Percentiles rank a stretch among this genome's conserved stretches.
These are phyloP conservation scores for Cryptotermes secundus DNA, from an alignment of 1,140 invertebrate species.

Conservation along the genomic window DNA sequence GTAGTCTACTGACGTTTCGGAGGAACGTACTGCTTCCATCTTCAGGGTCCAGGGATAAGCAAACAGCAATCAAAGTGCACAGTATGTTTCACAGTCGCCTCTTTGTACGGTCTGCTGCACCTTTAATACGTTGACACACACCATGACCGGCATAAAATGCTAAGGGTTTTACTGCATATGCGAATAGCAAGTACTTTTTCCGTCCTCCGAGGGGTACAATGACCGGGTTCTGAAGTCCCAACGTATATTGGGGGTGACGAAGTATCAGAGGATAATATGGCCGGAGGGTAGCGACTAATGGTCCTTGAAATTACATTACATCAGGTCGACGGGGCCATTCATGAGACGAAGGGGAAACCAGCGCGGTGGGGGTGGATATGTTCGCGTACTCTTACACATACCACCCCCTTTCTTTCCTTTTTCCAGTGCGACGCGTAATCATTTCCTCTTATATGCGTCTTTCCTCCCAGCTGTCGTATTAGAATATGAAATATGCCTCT, in stretches of 20 bases:
- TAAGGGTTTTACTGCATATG: not conserved
- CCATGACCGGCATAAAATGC: too few relatives aligned
- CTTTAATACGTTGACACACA: too few relatives aligned
- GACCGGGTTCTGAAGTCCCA: not conserved
- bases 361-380: not conserved
- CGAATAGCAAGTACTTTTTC: not conserved
- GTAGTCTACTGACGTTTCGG: too few relatives aligned
- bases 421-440: not conserved
- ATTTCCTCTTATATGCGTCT: not conserved
- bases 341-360: not conserved
- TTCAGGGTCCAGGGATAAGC: too few relatives aligned
- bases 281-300: conserved; percentile 1
- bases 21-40: too few relatives aligned
- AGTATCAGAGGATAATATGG: not conserved
- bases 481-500: not conserved
- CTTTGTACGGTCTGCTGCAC: too few relatives aligned
- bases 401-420: not conserved
- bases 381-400: too few relatives aligned
- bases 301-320: conserved; percentile 17
- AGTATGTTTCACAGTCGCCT: too few relatives aligned
- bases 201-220: not conserved
- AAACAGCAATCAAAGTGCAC: too few relatives aligned
- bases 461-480: not conserved
- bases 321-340: not conserved
- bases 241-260: not conserved